These are phyloP conservation scores for Alviniconcha strummeri DNA, from an alignment of 2,888 invertebrate genomes.

Conservation along the genomic window DNA sequence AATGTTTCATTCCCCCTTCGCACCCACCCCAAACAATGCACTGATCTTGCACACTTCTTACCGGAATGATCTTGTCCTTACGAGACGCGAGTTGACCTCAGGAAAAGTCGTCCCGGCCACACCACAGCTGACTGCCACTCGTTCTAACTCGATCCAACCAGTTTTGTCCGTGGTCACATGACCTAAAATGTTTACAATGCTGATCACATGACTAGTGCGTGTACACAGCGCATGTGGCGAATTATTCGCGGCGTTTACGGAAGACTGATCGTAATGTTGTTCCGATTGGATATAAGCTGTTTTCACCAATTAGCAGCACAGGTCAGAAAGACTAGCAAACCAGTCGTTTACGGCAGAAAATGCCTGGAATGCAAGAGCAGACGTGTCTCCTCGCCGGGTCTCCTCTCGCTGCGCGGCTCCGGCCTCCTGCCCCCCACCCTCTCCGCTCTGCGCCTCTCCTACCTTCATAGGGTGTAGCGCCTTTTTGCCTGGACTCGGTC, in stretches of 20 bases:
- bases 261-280: too few species aligned
- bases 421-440: too few species aligned
- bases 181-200: conserved; percentile 31
- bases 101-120: neutral
- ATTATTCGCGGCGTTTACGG: too few species aligned
- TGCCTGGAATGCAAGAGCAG: too few species aligned
- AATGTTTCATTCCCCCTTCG: too few species aligned
- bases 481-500: neutral
- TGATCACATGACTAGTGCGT: conserved; percentile 29
- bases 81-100: neutral
- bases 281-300: too few species aligned
- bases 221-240: neutral
- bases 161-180: conserved; percentile 27
- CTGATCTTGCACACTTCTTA: neutral
- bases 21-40: neutral
- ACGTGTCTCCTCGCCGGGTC: too few species aligned
- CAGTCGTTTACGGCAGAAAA: too few species aligned
- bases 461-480: neutral
- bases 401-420: too few species aligned
- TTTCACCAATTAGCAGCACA: too few species aligned
- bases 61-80: conserved; percentile 7
- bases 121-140: conserved; percentile 1
- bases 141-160: conserved; percentile 27
- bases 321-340: too few species aligned
- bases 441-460: too few species aligned